Evolutionary conservation across 2,888 invertebrate genomes (phyloP).

Genomic region (Cantharis flavilabris): DNA sequence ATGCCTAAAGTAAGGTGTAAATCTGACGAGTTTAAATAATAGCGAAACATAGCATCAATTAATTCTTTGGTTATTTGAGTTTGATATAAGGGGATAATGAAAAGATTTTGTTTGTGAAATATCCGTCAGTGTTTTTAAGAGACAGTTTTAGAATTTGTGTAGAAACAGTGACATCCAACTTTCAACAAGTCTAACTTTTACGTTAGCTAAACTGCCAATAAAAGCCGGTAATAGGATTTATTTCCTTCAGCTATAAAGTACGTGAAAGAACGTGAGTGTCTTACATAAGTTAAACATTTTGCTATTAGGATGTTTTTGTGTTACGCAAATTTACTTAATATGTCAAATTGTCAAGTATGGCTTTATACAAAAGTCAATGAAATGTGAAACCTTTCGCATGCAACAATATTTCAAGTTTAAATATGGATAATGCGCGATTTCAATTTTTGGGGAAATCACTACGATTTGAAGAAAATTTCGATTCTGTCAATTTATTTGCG

Average conservation of each 20-base stretch:
- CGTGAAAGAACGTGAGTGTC: slow-evolving; percentile 28
- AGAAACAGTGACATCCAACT: slow-evolving; percentile 24
- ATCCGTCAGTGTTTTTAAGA: slow-evolving; percentile 4
- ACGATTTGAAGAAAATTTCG: slow-evolving; percentile 5
- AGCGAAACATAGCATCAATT: too few relatives aligned
- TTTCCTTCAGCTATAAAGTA: slow-evolving; percentile 30
- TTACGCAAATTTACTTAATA: background rate
- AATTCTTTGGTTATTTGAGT: too few relatives aligned
- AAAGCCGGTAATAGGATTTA: slow-evolving; percentile 30
- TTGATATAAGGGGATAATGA: background rate
- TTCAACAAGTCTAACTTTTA: slow-evolving; percentile 27
- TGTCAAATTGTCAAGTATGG: background rate
- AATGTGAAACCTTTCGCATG: background rate
- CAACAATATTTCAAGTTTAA: background rate
- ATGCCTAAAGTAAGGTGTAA: too few relatives aligned
- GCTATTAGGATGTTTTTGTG: slow-evolving; percentile 9
- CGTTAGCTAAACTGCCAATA: slow-evolving; percentile 32
- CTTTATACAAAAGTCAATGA: background rate
- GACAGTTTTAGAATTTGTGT: slow-evolving; percentile 17
- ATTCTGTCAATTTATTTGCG: slow-evolving; percentile 1
- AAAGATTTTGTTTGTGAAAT: background rate
- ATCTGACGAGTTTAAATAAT: too few relatives aligned
- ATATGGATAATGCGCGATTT: background rate
- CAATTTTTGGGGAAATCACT: background rate
- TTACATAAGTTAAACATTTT: slow-evolving; percentile 21